phyloP scores from a whole-genome alignment of 37 sponge, comb jelly and placozoan genomes.

The Halisarca cf. caerulea region DNA sequence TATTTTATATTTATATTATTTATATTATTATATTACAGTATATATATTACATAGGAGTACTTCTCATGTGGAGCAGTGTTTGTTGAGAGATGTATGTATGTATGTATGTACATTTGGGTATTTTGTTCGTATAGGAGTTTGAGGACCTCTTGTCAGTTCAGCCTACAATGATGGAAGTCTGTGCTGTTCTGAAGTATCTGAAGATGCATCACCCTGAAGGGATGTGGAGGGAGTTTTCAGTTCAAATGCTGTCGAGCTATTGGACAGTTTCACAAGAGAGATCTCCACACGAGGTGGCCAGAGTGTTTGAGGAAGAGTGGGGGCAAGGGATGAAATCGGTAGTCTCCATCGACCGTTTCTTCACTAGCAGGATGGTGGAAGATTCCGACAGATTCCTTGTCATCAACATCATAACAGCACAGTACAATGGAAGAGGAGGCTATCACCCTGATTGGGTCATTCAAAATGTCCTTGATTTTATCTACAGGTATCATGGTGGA shows the following conservation, averaged over 20 bases:
- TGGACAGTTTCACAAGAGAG: background rate
- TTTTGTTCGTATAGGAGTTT: slow-evolving; percentile 32
- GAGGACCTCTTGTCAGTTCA: slow-evolving; percentile 38
- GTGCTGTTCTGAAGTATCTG: slow-evolving; percentile 21
- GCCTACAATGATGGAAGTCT: slow-evolving; percentile 33
- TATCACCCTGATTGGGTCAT: no score
- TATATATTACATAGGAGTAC: no score
- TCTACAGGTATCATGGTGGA: no score
- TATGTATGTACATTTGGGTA: background rate
- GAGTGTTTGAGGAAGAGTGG: background rate
- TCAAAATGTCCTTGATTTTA: no score
- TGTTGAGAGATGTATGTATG: background rate
- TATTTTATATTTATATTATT: no score
- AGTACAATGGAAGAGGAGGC: no score
- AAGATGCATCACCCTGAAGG: slow-evolving; percentile 31
- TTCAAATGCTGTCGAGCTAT: background rate
- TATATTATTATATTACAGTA: no score
- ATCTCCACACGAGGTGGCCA: background rate
- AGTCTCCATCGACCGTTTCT: no score
- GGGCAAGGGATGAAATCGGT: background rate
- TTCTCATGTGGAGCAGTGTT: no score
- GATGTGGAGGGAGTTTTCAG: background rate
- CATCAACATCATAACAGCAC: no score
- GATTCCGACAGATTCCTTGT: no score
- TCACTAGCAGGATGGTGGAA: no score